These are phyloP conservation scores for Lycia hirtaria DNA, from an alignment of 2,888 invertebrate species.

Conservation along the genomic window DNA sequence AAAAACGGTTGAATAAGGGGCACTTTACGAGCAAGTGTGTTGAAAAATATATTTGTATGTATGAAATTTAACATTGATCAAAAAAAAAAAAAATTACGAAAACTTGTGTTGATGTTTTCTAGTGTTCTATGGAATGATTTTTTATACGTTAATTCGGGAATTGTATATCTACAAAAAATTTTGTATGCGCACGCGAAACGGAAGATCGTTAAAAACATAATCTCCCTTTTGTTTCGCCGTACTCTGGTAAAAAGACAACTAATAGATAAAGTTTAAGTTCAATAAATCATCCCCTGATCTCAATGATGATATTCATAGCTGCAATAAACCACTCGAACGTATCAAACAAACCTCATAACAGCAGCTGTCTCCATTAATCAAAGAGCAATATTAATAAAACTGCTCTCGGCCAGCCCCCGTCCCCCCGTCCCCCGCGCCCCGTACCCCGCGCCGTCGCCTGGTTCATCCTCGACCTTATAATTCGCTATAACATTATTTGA, in stretches of 20 bases:
- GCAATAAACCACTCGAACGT: constrained; percentile 18
- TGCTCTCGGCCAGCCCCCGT: not conserved
- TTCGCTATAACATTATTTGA: constrained; percentile 82
- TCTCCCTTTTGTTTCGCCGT: not conserved
- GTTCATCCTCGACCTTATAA: constrained; percentile 46
- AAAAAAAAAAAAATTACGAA: too few species aligned
- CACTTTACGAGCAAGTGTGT: too few species aligned
- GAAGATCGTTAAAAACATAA: too few species aligned
- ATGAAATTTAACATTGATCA: too few species aligned
- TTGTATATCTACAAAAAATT: too few species aligned
- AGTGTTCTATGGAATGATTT: too few species aligned
- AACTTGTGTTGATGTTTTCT: too few species aligned
- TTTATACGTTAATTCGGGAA: too few species aligned
- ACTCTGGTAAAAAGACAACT: not conserved
- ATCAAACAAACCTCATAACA: constrained; percentile 34
- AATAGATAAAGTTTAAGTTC: not conserved
- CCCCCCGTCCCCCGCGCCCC: constrained; percentile 6
- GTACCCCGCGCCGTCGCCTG: not conserved
- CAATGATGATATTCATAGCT: constrained; percentile 12
- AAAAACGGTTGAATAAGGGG: too few species aligned
- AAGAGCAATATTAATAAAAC: constrained; percentile 34
- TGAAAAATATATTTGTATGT: too few species aligned
- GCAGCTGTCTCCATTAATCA: constrained; percentile 47
- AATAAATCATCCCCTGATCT: not conserved
- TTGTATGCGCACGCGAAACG: too few species aligned